These are phyloP conservation scores for Eulemur coronatus DNA, from an alignment of 2,797 vertebrate genomes.

Conservation along the genomic window DNA sequence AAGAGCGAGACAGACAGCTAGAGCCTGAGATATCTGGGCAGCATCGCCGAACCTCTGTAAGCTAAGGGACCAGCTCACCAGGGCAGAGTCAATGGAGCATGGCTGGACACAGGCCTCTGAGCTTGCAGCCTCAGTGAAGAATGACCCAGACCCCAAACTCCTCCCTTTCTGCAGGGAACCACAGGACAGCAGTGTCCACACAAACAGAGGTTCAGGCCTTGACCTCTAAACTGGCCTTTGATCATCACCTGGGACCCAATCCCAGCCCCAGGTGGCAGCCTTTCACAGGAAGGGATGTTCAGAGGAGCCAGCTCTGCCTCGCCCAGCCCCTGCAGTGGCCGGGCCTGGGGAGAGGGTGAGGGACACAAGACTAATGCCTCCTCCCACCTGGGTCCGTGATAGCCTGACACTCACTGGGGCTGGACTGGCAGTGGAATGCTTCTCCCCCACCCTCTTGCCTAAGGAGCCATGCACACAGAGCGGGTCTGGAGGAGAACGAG, in stretches of 20 bases:
- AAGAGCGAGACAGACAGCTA: not conserved
- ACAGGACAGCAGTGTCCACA: not conserved
- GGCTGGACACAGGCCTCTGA: not conserved
- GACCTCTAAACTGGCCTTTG: not conserved
- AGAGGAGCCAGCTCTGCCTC: not conserved
- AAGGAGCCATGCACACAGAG: not conserved
- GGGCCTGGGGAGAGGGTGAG: not conserved
- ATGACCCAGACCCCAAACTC: not conserved
- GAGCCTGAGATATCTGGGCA: not conserved
- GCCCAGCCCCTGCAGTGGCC: not conserved
- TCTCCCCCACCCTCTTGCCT: not conserved
- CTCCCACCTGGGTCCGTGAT: not conserved
- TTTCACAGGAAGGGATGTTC: not conserved
- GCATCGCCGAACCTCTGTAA: not conserved
- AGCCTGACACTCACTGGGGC: not conserved
- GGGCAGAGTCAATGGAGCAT: not conserved
- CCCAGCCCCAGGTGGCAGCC: not conserved
- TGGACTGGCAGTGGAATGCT: not conserved
- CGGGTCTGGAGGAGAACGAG: not conserved
- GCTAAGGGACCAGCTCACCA: not conserved
- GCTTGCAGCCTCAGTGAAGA: not conserved
- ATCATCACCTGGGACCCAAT: not conserved
- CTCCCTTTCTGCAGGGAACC: not conserved
- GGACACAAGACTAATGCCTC: not conserved
- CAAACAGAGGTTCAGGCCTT: not conserved